These are phyloP conservation scores for Rotaria socialis DNA, from an alignment of 2,888 invertebrate species.

Conservation along the genomic window DNA sequence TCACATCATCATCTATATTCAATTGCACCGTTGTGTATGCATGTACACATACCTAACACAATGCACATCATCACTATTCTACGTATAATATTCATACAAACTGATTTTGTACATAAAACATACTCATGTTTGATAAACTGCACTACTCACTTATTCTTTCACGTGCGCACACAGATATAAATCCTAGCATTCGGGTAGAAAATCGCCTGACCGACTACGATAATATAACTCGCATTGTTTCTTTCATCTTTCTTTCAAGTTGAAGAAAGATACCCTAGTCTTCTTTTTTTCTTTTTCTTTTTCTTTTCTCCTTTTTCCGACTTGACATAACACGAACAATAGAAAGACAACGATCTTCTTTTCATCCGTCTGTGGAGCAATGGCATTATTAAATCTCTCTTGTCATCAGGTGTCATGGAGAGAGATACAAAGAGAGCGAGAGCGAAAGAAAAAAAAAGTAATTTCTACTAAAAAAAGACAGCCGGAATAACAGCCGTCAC, in stretches of 20 bases:
- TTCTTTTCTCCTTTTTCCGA: neutral
- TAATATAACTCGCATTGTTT: neutral
- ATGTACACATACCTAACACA: neutral
- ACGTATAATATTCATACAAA: neutral
- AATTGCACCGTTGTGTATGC: neutral
- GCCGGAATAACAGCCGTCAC: constrained; percentile 12
- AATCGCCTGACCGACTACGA: constrained; percentile 16
- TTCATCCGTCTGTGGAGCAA: constrained; percentile 2
- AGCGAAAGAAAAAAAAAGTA: neutral
- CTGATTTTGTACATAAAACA: constrained; percentile 17
- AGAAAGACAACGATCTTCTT: constrained; percentile 19
- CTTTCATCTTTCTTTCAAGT: constrained; percentile 21
- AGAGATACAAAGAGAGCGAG: neutral
- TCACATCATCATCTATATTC: constrained; percentile 29
- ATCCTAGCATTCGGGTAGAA: neutral
- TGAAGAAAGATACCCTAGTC: constrained; percentile 21
- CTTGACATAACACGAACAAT: constrained; percentile 20
- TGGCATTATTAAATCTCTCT: constrained; percentile 21
- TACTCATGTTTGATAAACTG: constrained; percentile 15
- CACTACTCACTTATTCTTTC: neutral
- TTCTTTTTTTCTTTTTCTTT: neutral
- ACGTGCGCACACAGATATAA: neutral
- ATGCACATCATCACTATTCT: neutral
- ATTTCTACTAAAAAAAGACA: constrained; percentile 19
- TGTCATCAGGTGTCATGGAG: constrained; percentile 32